phyloP scores from a whole-genome alignment of 2,113 vertebrate species.

The Scomber colias region DNA sequence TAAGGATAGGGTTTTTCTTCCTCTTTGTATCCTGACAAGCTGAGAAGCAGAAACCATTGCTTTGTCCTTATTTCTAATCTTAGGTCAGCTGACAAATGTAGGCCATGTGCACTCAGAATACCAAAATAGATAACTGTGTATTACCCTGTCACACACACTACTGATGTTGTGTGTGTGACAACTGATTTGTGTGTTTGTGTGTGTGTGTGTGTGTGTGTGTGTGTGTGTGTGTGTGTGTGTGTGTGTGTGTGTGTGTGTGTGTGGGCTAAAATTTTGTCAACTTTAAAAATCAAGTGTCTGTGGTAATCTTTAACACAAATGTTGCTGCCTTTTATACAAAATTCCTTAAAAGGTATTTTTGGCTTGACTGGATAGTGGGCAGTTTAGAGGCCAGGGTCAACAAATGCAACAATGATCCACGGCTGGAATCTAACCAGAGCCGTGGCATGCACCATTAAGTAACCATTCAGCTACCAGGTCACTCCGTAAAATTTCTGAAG shows the following conservation, averaged over 20 bases:
- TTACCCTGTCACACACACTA: constrained; percentile 5
- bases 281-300: background rate
- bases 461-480: background rate
- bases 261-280: background rate
- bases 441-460: no score
- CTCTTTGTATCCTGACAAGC: constrained; percentile 5
- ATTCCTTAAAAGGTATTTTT: background rate
- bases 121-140: constrained; percentile 43
- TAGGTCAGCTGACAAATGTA: constrained; percentile 44
- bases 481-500: background rate
- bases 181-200: background rate
- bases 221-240: no score
- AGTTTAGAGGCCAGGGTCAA: no score
- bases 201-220: constrained; percentile 6
- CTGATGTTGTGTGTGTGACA: no score
- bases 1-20: background rate
- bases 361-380: no score
- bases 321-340: background rate
- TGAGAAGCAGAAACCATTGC: background rate
- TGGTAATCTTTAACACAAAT: constrained; percentile 10
- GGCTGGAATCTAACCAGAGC: no score
- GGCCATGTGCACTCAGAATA: constrained; percentile 29
- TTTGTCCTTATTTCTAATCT: constrained; percentile 33
- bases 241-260: constrained; percentile 10
- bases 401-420: no score